A percentile compares a stretch with the other conserved stretches of the same genome.
phyloP scores from a whole-genome alignment of 2,888 invertebrate species.

The Rotaria sp. region DNA sequence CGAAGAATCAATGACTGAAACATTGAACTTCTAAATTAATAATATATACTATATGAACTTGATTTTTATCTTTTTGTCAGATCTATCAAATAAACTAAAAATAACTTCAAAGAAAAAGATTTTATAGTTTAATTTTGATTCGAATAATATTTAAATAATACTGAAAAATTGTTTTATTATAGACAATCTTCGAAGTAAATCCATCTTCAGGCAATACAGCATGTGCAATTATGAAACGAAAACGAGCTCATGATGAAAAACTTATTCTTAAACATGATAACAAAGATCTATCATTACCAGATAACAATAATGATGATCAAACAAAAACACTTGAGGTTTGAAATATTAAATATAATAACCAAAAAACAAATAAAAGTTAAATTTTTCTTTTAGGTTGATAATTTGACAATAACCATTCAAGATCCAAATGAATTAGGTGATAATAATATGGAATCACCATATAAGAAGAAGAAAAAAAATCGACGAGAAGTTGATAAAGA shows the following conservation, averaged over 20 bases:
- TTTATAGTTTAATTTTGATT: too few species aligned
- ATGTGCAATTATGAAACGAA: slow-evolving; percentile 73
- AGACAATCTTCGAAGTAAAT: slow-evolving; percentile 89
- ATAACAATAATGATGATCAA: slow-evolving; percentile 8
- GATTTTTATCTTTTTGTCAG: too few species aligned
- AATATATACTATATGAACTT: too few species aligned
- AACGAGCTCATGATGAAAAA: slow-evolving; percentile 66
- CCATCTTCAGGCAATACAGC: slow-evolving; percentile 71
- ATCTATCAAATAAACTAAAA: too few species aligned
- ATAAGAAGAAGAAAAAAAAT: slow-evolving; percentile 44
- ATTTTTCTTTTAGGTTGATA: slow-evolving; percentile 18
- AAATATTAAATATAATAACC: neutral
- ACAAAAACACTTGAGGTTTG: slow-evolving; percentile 13
- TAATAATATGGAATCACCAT: slow-evolving; percentile 38
- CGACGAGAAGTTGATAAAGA: slow-evolving; percentile 62
- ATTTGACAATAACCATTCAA: neutral
- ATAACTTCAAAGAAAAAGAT: too few species aligned
- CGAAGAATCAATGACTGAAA: too few species aligned
- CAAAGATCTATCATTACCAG: slow-evolving; percentile 47
- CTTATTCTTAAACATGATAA: slow-evolving; percentile 54
- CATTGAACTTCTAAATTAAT: too few species aligned
- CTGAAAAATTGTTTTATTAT: slow-evolving; percentile 41
- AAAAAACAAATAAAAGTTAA: slow-evolving; percentile 28
- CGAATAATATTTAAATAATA: too few species aligned
- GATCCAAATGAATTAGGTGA: neutral